Base-by-base conservation (phyloP, 2,888 invertebrate genomes). In the Acronicta leporina region DNA sequence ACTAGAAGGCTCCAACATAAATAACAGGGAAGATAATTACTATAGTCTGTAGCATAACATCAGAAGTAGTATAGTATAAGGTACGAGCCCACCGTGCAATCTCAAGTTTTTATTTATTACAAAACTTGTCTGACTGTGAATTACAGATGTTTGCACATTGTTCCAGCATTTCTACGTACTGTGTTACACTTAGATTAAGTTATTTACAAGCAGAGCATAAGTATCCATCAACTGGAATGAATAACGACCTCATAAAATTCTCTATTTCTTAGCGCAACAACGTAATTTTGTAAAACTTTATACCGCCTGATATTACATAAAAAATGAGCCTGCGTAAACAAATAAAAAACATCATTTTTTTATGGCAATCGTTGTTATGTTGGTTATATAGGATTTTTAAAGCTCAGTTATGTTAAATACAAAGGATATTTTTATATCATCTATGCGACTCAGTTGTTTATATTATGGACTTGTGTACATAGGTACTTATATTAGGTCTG, bases 81-180 rank as follows among this genome's bases (percentile, higher is more conserved):
- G 4, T 11, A 33, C 33, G 11, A 11, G 33, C 27, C 38, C 35
- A 50, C 27, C 42, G 35, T 59, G 46, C 49, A 61, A 40, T 50
- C n/a, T 42, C 43, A 75, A 75, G 63, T 78, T 74, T 69, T 67
- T 75, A 75, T 75, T 78, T 75, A 75, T 75, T 53, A 45, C 62
- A 30, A 70, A 75, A 75, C 68, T 75, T 78, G n/a, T 2, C 16
- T 40, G 46, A 42, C 25, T 73, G n/a, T 27, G 13, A 49, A 64
- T 56, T 66, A 63, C 67, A 67, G 49, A 61, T 72, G 76, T 77
- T 77, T 59, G 33, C 54, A 54, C 63, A 46, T 48, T 63, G 61
- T 78, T 63, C 49, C 11, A 59, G 54, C 14, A 25, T 38, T 56
- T 40, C 47, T 48, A 35, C 59, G 20, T 56, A 14, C 35, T 45